Evolutionary conservation across 2,797 vertebrate species (phyloP).

Genomic region (Channallabes apus): DNA sequence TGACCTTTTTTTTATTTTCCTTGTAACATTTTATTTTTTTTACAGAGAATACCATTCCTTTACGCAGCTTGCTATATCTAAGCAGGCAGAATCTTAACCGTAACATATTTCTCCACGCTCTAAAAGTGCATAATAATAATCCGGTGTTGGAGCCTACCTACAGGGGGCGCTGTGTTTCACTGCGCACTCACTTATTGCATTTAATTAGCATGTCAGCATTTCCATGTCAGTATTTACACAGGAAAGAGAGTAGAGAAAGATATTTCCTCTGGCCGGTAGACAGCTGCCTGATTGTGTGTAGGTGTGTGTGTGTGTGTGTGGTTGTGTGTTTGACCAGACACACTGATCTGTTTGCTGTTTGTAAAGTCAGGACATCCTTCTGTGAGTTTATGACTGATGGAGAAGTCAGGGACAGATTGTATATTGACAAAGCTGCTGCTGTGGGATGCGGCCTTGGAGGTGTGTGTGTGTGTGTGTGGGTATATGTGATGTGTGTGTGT

Average conservation of each 20-base stretch:
- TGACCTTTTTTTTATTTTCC: not conserved
- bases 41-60: not conserved
- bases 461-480: constrained; percentile 30
- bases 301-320: constrained; percentile 26
- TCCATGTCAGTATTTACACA: not conserved
- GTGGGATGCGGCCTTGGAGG: constrained; percentile 52
- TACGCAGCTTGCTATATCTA: not conserved
- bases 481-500: constrained; percentile 19
- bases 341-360: constrained; percentile 39
- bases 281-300: constrained; percentile 33
- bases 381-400: constrained; percentile 30
- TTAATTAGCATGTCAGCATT: not conserved
- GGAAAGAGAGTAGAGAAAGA: constrained; percentile 37
- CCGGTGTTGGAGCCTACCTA: not conserved
- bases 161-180: constrained; percentile 19
- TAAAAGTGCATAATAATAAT: not conserved
- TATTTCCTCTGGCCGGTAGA: constrained; percentile 37
- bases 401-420: not conserved
- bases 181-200: not conserved
- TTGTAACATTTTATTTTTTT: no score
- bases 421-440: constrained; percentile 15
- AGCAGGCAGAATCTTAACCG: not conserved
- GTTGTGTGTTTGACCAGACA: constrained; percentile 28
- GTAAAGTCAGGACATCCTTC: constrained; percentile 43
- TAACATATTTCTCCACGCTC: not conserved